Base-by-base conservation (phyloP, 2,888 invertebrate species). In the Dynastes hyllus region DNA sequence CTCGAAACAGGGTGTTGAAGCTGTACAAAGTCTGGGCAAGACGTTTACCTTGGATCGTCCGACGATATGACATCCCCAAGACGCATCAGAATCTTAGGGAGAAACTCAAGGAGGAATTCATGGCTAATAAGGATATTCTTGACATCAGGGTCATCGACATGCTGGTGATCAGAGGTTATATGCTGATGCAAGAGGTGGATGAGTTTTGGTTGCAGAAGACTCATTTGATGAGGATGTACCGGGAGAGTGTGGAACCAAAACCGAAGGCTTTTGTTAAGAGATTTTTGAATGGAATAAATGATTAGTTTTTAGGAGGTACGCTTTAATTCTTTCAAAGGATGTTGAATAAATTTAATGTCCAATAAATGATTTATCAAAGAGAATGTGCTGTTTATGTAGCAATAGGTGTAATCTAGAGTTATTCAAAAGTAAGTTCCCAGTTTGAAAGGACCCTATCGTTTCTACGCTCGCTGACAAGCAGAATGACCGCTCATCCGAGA, bases 21-120 rank as follows among this genome's bases (percentile, higher is more conserved):
- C 91, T 98, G 77, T 98, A 98, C 89, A 97, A 95, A 90, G 95
- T 97, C 78, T 98, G 98, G 97, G 96, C 95, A 89, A 94, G 98
- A 82, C 96, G 97, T 89, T 91, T 97, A 80, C 98, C 98, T 8
- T 94, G 94, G 88, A 92, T 97, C 86, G 51, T 96, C 50, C 91
- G 92, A 88, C 94, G 96, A 82, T 97, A 93, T 88, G 95, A 97
- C 88, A 93, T 98, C 77, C 95, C 96, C 0, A 93, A 94, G 87
- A 92, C 90, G 75, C 92, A 92, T 77, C 90, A 92, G 27, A 92
- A 95, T 81, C 94, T 95, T 84, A 91, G 92, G 83, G 88, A 87
- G 0, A 97, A 96, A 88, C 87, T 98, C 32, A 92, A 95, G 81
- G 95, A 96, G 86, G 89, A 94, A 85, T 98, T 98, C 86, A 75